A percentile compares a stretch with the other conserved stretches of the same genome.
These are phyloP conservation scores for Isoperla grammatica DNA, from an alignment of 2,888 invertebrate species.

Conservation along the genomic window DNA sequence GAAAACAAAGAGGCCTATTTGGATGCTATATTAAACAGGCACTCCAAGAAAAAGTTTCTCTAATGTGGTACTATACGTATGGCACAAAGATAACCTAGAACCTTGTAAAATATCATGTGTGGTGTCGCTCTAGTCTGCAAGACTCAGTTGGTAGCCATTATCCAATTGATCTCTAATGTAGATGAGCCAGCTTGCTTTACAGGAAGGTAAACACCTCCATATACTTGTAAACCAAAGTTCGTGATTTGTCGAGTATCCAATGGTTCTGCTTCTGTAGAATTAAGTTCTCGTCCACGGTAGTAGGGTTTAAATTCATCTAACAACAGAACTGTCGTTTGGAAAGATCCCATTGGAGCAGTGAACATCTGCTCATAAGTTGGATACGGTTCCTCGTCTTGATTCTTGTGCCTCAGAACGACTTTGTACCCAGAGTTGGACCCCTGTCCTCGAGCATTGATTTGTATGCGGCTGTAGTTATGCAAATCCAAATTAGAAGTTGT, in stretches of 20 bases:
- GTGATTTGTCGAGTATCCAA: constrained; percentile 54
- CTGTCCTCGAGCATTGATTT: constrained; percentile 53
- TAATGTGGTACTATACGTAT: no score
- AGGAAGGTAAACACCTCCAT: constrained; percentile 59
- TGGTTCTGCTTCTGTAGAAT: constrained; percentile 47
- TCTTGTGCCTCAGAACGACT: constrained; percentile 54
- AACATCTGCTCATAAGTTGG: constrained; percentile 56
- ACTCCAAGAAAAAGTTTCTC: no score
- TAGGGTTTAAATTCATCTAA: constrained; percentile 56
- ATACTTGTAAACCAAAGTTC: constrained; percentile 58
- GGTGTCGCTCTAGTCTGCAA: no score
- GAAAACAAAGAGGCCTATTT: no score
- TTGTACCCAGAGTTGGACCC: constrained; percentile 56
- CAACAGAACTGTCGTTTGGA: constrained; percentile 49
- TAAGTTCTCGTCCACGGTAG: constrained; percentile 53
- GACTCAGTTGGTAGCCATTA: constrained; percentile 41
- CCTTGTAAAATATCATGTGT: no score
- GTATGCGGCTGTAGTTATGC: constrained; percentile 46
- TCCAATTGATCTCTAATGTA: constrained; percentile 58
- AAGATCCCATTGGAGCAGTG: constrained; percentile 51
- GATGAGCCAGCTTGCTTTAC: constrained; percentile 59
- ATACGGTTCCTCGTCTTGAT: constrained; percentile 51
- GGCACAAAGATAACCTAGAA: no score
- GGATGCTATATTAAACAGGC: no score
- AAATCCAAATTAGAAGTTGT: constrained; percentile 49